Base-by-base conservation (phyloP, 2,113 vertebrate genomes). In the Gadus chalcogrammus region DNA sequence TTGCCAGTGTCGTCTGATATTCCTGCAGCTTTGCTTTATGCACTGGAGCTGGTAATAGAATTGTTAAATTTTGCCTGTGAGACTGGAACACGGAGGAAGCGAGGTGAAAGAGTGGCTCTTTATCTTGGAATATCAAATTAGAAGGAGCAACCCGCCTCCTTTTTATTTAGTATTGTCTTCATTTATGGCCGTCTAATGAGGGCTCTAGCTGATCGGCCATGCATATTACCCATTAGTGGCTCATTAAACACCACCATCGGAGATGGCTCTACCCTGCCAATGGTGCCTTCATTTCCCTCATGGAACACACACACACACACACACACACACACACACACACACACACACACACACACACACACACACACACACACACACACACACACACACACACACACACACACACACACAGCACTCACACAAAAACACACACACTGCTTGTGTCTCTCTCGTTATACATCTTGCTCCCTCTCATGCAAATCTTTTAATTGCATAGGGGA, bases 221-320 rank as follows among this genome's bases (percentile, higher is more conserved):
- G 88, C 88, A 82, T 91, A 92, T 91, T 90, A 90, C 85, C 86
- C 90, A 90, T 92, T 89, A 90, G 89, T 89, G 91, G 82, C 92
- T 92, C 91, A 91, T 92, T 93, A 92, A 88, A 85, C 87, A 86
- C 89, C 86, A 89, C 88, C 89, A 91, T 86, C 87, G 82, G 79
- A 82, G 87, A 88, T 85, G 79, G 82, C 84, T 86, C 83, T 90
- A 90, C 89, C 87, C 77, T 81, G 84, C 88, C 89, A 90, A 84
- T 82, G 86, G 83, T 88, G 88, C 84, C 86, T 90, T 91, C 88
- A 92, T 92, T 91, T 91, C 89, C 89, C 90, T 86, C 83, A 88
- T 90, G 91, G 88, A 91, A 6, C 38, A 42, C 38, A 8, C 5
- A 42, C 38, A 5, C 38, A 11, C 38, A 42, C 38, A 11, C 38